A percentile compares a stretch with the other conserved stretches of the same genome.
These are phyloP conservation scores for Enteromius anoplus DNA, from an alignment of 2,797 vertebrate species.

Conservation along the genomic window DNA sequence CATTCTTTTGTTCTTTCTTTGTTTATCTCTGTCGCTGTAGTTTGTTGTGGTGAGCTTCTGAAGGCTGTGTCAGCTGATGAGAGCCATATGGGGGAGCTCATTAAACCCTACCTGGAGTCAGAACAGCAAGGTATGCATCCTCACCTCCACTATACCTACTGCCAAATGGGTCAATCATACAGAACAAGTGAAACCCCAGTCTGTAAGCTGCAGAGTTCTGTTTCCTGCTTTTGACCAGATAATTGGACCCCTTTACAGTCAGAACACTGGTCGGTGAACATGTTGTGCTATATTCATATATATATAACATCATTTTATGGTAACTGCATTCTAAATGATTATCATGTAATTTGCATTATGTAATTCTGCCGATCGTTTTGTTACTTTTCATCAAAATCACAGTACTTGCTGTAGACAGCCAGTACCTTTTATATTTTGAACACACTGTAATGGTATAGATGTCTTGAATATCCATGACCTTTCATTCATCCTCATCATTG, in stretches of 20 bases:
- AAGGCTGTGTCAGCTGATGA: constrained; percentile 81
- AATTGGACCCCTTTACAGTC: constrained; percentile 53
- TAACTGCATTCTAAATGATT: constrained; percentile 21
- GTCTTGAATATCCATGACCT: constrained; percentile 23
- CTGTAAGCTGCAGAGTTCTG: constrained; percentile 45
- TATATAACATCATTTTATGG: constrained; percentile 22
- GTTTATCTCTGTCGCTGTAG: constrained; percentile 67
- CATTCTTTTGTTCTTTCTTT: constrained; percentile 57
- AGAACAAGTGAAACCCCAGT: constrained; percentile 45
- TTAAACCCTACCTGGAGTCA: constrained; percentile 80
- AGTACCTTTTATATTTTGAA: constrained; percentile 5
- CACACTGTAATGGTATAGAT: not conserved
- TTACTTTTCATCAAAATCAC: not conserved
- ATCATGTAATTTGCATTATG: not conserved
- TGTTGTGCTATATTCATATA: constrained; percentile 38
- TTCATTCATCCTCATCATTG: constrained; percentile 39
- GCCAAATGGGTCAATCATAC: constrained; percentile 57
- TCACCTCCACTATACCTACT: constrained; percentile 47
- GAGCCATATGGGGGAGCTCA: constrained; percentile 74
- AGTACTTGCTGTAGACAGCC: not conserved
- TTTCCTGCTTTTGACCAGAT: constrained; percentile 54
- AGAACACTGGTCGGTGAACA: constrained; percentile 12
- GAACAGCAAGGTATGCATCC: constrained; percentile 78
- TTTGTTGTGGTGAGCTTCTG: constrained; percentile 85
- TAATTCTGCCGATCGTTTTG: not conserved